Conservation (phyloP, 2,113 vertebrate genomes). For the Gasterosteus nipponicus region DNA sequence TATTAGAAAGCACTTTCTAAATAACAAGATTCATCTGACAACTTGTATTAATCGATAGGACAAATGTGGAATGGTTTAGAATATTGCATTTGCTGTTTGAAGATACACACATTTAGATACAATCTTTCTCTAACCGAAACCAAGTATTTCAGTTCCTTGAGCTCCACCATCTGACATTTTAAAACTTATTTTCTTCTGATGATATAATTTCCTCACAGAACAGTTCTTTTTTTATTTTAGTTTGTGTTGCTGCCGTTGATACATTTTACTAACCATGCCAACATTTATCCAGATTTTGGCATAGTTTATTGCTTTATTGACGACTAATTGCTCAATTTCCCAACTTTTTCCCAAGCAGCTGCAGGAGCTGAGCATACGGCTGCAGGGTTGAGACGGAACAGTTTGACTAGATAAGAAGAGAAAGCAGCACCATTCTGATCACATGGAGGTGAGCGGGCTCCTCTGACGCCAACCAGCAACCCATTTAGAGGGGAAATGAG, state of each 20-base stretch:
- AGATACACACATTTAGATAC: not conserved
- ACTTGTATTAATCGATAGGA: not conserved
- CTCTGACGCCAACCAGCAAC: conserved; percentile 15
- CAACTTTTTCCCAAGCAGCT: not conserved
- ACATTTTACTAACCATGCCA: not conserved
- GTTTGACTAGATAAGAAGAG: not conserved
- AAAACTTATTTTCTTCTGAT: not conserved
- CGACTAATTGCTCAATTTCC: not conserved
- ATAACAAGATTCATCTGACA: not conserved
- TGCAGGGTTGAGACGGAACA: conserved; percentile 3
- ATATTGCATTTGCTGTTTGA: not conserved
- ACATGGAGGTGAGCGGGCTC: conserved; percentile 25
- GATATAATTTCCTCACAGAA: not conserved
- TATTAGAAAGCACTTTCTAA: not conserved
- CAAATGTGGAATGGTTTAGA: not conserved
- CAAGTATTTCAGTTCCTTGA: not conserved
- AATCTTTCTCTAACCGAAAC: not conserved
- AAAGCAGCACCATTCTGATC: conserved; percentile 25
- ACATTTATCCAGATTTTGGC: not conserved
- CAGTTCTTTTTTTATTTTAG: not conserved
- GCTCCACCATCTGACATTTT: not conserved
- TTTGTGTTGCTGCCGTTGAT: not conserved
- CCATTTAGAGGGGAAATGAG: conserved; percentile 10
- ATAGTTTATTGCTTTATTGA: too few relatives aligned
- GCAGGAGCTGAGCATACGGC: not conserved